Base-by-base conservation (phyloP, 2,888 invertebrate genomes). In the Euspilapteryx auroguttella region DNA sequence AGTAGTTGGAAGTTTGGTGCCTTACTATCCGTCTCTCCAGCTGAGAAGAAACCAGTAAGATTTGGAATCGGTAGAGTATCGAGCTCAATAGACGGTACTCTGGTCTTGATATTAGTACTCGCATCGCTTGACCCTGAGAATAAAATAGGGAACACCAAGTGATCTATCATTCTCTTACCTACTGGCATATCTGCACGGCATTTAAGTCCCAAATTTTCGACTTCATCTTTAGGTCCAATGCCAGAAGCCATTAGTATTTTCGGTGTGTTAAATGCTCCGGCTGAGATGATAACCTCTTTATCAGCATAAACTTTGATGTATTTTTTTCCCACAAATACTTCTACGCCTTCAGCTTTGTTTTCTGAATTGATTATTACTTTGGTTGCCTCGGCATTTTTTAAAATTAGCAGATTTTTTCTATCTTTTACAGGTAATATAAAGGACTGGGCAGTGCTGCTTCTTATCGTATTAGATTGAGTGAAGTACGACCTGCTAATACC, bases 371-470 rank as follows among this genome's bases (percentile, higher is more conserved):
- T 35, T 2, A 47, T 24, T 7, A 47, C 28, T 26, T 39, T 47
- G 1, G 46, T 48, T 2, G 40, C 52, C 4, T 37, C 37, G 1
- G 49, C 39, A 29, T 46, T 35, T 28, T 46, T 42, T 6, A 47
- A 27, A 1, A 52, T 34, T n/a, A 38, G 32, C 7, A 52, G 35
- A 37, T 52, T 52, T 7, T 30, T 28, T 20, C 47, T 36, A 5
- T 41, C 31, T 24, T 36, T 37, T 1, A 34, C 34, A 1, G 49
- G 44, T 1, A 38, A 30, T 14, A 51, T 32, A 30, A 43, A 49
- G 0, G 47, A 43, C 27, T 37, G 35, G 3, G 51, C 45, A 5
- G 41, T 34, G 32, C 45, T 48, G 10, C 23, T 29, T 21, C 36
- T 25, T 12, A 24, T 8, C 5, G 17, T 13, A 7, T 24, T 28